Conservation (phyloP, 2,888 invertebrate species). For the Acrocyrtus sp. region DNA sequence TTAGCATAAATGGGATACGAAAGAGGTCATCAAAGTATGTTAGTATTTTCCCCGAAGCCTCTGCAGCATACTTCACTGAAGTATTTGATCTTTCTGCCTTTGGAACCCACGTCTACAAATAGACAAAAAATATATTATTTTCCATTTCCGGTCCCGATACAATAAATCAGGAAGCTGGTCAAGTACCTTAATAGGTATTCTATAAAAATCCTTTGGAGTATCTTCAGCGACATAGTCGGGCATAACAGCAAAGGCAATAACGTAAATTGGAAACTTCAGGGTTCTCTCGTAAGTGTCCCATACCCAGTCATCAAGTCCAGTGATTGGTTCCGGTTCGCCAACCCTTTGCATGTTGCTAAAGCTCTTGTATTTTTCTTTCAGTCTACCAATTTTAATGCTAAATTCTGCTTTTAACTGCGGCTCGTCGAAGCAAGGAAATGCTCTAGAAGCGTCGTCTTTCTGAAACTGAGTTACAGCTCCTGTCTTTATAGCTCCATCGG, state of each 20-base stretch:
- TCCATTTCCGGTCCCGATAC: neutral
- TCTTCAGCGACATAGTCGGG: slow-evolving; percentile 4
- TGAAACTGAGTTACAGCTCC: slow-evolving; percentile 49
- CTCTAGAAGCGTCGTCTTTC: slow-evolving; percentile 26
- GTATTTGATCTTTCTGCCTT: neutral
- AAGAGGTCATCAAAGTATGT: slow-evolving; percentile 13
- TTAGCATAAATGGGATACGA: neutral
- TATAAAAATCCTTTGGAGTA: neutral
- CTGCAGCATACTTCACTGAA: slow-evolving; percentile 5
- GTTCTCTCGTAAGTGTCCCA: slow-evolving; percentile 24
- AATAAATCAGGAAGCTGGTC: neutral
- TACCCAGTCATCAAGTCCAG: slow-evolving; percentile 21
- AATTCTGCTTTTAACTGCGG: neutral
- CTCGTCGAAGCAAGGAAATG: slow-evolving; percentile 55
- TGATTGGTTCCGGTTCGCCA: slow-evolving; percentile 9
- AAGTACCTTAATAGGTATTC: slow-evolving; percentile 3
- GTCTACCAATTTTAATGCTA: slow-evolving; percentile 2
- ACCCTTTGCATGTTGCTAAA: slow-evolving; percentile 1
- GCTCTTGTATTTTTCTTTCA: neutral
- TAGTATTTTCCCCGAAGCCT: neutral
- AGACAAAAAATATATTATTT: neutral
- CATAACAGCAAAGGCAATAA: slow-evolving; percentile 10
- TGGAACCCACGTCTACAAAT: slow-evolving; percentile 22
- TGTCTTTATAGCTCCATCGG: slow-evolving; percentile 13
- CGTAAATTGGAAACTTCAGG: neutral